Conservation (phyloP, 2,888 invertebrate genomes). For the Sminthurides aquaticus region DNA sequence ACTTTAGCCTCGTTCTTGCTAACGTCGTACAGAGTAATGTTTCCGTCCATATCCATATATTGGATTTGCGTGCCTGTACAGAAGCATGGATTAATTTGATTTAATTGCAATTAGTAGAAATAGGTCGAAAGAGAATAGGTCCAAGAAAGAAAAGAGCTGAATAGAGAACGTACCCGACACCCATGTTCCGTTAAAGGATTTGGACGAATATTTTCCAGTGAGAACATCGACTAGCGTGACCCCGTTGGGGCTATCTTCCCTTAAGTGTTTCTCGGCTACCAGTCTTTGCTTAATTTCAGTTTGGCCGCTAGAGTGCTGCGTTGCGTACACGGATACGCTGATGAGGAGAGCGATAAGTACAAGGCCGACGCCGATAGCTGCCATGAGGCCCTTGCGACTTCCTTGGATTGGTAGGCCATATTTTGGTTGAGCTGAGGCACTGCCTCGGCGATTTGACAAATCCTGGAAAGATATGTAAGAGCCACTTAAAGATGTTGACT, state of each 20-base stretch:
- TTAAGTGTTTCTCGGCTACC: not conserved
- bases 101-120: no score
- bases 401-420: conserved; percentile 10
- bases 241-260: conserved; percentile 37
- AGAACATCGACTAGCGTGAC: conserved; percentile 66
- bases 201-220: conserved; percentile 58
- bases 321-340: conserved; percentile 55
- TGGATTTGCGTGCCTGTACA: conserved; percentile 61
- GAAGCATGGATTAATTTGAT: no score
- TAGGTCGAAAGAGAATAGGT: no score
- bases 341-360: conserved; percentile 57
- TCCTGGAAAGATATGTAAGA: conserved; percentile 15
- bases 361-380: conserved; percentile 54
- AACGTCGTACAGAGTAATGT: conserved; percentile 55
- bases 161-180: conserved; percentile 62
- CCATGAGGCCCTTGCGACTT: conserved; percentile 47
- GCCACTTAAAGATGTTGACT: not conserved
- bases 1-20: conserved; percentile 47
- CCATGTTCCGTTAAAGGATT: conserved; percentile 74
- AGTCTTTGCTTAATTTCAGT: conserved; percentile 1
- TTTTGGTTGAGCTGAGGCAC: conserved; percentile 1
- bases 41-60: conserved; percentile 55
- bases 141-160: no score
- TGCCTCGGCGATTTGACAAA: not conserved
- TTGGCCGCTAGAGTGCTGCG: conserved; percentile 42